These are phyloP conservation scores for Rhingia campestris DNA, from an alignment of 2,888 invertebrate genomes.

Conservation along the genomic window DNA sequence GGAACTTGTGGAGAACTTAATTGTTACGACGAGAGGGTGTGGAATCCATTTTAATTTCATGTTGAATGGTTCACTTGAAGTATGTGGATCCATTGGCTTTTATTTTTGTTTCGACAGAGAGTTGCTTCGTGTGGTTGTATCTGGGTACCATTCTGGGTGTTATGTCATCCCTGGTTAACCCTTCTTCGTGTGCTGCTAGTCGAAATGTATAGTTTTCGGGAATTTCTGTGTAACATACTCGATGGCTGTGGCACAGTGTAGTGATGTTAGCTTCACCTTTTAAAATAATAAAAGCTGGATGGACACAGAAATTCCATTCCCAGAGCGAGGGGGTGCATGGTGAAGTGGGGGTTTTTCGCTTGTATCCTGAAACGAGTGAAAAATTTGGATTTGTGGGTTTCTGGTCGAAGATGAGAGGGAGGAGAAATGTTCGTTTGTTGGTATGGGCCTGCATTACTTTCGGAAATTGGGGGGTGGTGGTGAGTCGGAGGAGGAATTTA, in stretches of 20 bases:
- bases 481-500: not conserved
- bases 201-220: conserved; percentile 8
- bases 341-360: not conserved
- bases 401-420: not conserved
- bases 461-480: not conserved
- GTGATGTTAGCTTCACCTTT: not conserved
- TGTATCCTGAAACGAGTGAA: not conserved
- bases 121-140: conserved; percentile 10
- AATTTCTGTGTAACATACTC: conserved; percentile 4
- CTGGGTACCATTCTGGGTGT: not conserved
- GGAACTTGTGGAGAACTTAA: conserved; percentile 33
- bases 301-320: conserved; percentile 47
- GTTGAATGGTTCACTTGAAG: conserved; percentile 37
- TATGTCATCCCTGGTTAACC: conserved; percentile 57
- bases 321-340: not conserved
- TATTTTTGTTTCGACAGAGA: not conserved
- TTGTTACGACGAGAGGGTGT: conserved; percentile 38
- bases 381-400: conserved; percentile 42
- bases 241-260: not conserved
- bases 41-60: conserved; percentile 54
- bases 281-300: conserved; percentile 9
- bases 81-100: conserved; percentile 19
- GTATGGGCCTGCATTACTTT: not conserved
- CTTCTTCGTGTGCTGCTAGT: conserved; percentile 4
- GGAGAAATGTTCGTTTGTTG: conserved; percentile 34